phyloP scores from a whole-genome alignment of 2,113 vertebrate genomes.

The Oxyruncus cristatus region DNA sequence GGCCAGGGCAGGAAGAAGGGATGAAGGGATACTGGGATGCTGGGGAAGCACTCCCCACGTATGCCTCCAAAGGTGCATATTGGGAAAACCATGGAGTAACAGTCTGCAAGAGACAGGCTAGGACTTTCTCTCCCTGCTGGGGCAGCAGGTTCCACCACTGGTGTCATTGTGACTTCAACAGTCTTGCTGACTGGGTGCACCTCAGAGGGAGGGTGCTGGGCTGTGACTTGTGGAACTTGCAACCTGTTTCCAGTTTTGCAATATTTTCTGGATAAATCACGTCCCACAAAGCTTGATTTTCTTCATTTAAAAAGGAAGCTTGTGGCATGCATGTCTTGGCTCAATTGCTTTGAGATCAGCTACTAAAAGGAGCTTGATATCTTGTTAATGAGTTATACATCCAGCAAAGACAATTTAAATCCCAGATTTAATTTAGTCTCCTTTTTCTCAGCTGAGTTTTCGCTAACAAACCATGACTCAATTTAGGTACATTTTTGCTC shows the following conservation, averaged over 20 bases:
- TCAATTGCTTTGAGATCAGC: background rate
- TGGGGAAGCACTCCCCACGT: background rate
- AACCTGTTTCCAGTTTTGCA: background rate
- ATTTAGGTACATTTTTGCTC: background rate
- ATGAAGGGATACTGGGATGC: background rate
- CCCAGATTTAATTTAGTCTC: background rate
- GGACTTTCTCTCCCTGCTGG: background rate
- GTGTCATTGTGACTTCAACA: background rate
- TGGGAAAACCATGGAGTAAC: background rate
- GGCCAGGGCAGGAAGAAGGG: background rate
- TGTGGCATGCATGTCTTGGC: background rate
- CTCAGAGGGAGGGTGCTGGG: fast-evolving
- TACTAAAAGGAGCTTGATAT: background rate
- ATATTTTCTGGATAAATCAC: background rate
- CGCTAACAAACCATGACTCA: background rate
- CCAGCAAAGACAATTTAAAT: background rate
- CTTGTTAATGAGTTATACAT: background rate
- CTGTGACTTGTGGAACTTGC: background rate
- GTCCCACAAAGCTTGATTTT: background rate
- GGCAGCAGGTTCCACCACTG: background rate
- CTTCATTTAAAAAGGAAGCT: background rate
- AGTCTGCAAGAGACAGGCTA: background rate
- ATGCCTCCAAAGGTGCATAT: background rate
- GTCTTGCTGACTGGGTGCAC: background rate
- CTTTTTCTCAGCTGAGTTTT: background rate